Base-by-base conservation (phyloP, 2,113 vertebrate genomes). In the Gobio gobio region DNA sequence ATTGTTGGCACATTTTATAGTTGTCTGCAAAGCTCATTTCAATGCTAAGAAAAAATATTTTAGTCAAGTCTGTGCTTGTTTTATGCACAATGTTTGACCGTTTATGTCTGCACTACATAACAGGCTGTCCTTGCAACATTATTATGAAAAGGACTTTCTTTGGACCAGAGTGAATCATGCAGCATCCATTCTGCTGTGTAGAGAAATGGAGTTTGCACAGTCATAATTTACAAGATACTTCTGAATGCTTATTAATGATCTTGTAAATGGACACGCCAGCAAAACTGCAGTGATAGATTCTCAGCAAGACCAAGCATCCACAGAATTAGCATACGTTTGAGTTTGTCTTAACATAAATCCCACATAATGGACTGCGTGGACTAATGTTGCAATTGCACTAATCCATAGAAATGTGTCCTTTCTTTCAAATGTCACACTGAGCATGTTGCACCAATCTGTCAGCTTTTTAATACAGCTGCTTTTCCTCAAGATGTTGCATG, bases 211-310 rank as follows among this genome's bases (percentile, higher is more conserved):
- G 74, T 59, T 78, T 78, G 54, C 76, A 78, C 5, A 76, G 47
- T 76, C 26, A 54, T 76, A 29, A 40, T 78, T 78, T n/a, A 24
- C 33, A 78, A 9, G 33, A 58, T 40, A 22, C 76, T 59, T 58
- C 76, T 78, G 22, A 78, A 59, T n/a, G 76, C 76, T 59, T 78
- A 58, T 59, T 78, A 78, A 78, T 78, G 54, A 2, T 78, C 33
- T 40, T 40, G 33, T 13, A 59, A 78, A 59, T n/a, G 33, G 76
- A 36, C 29, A n/a, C 3, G 33, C 18, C 76, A 78, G 54, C 76
- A 78, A 59, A 78, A 78, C 29, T 24, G 76, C 54, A 51, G n/a
- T 12, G 10, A 10, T 70, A 75, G 73, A 51, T 29, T 75, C 73
- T 59, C 10, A n/a, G 51, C 56, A 58, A 59, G 36, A n/a, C 36